Evolutionary conservation across 2,888 invertebrate species (phyloP), one percentile per base, ranked within the genome.

Genomic region (Alloplasta piceator): DNA sequence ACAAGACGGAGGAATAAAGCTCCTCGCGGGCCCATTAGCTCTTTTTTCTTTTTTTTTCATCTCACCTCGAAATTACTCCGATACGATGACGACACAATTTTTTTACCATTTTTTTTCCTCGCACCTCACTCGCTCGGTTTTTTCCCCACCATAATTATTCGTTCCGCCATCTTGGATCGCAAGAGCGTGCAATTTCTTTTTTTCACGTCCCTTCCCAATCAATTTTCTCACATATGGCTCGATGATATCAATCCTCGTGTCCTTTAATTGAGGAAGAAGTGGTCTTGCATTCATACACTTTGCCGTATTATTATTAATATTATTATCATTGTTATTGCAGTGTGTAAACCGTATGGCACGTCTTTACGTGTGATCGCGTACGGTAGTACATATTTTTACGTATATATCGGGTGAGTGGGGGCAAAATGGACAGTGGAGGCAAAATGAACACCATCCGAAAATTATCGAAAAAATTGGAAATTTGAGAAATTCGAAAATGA

Each of bases 1-100:
- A 83, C 83, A 83, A 83, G 81, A 83, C 83, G 80, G 26, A 26
- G 26, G 26, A 26, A 26, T 26, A 26, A 26, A 26, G 26, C 26
- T 43, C 67, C 9, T 46, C 52, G 56, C 46, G 76, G 48, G 68
- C 3, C 63, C 85, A 83, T 85, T 84, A 82, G 78, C 68, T 73
- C 74, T 82, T 68, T 74, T 26, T 26, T 26, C 3, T 26, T 82
- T 68, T 74, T 26, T 26, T 26, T 26, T 26, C 26, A 26, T 78
- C 80, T 79, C 82, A 77, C 83, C 66, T 75, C 52, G 60, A 82
- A 83, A 84, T 80, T 72, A 79, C 76, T 85, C 72, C 73, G 78
- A 80, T 79, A 80, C 78, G 66, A 66, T 74, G 68, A 72, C 70
- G 60, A 72, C 78, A 82, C 78, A 80, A 83, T 83, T 84, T 84